A percentile compares a stretch with the other conserved stretches of the same genome.
These are phyloP conservation scores for Cepphus grylle DNA, from an alignment of 2,113 vertebrate genomes.

Conservation along the genomic window DNA sequence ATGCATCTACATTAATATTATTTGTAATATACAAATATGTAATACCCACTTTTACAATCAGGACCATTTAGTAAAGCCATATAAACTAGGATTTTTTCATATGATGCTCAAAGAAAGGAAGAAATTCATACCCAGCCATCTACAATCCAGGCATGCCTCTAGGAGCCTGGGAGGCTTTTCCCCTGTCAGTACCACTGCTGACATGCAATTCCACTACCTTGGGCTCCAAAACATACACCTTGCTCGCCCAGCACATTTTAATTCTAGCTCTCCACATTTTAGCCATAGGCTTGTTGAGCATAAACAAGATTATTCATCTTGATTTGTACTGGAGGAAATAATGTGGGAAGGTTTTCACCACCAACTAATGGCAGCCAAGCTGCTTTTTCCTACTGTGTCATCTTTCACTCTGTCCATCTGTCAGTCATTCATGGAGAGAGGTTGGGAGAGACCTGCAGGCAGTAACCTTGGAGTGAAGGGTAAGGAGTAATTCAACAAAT, in stretches of 20 bases:
- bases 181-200: background rate
- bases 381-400: background rate
- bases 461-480: background rate
- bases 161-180: background rate
- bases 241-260: background rate
- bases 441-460: background rate
- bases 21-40: background rate
- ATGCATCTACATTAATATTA: background rate
- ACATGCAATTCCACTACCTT: background rate
- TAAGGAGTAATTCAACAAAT: background rate
- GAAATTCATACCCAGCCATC: background rate
- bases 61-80: background rate
- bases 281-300: background rate
- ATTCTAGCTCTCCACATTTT: background rate
- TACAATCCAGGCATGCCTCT: accelerated
- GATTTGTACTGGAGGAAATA: background rate
- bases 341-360: background rate
- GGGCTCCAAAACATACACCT: background rate
- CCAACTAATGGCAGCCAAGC: background rate
- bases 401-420: background rate
- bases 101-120: background rate
- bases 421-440: background rate
- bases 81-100: background rate
- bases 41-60: background rate
- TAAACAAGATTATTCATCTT: background rate